These are phyloP conservation scores for Vidua macroura DNA, from an alignment of 2,113 vertebrate species.

Conservation along the genomic window DNA sequence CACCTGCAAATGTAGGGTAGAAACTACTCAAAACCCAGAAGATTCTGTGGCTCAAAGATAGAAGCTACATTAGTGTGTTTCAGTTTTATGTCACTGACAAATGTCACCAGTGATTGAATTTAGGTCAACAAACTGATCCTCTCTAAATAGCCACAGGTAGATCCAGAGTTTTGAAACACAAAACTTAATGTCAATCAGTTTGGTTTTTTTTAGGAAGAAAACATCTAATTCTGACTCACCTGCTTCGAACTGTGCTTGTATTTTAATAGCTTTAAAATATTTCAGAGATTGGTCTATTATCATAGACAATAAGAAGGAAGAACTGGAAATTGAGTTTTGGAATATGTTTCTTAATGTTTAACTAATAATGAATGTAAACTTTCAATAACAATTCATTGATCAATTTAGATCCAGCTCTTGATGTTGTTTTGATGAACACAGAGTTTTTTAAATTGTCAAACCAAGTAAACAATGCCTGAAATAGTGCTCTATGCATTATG, in stretches of 20 bases:
- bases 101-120: neutral
- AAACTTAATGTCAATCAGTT: neutral
- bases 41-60: neutral
- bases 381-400: neutral
- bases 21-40: neutral
- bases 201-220: neutral
- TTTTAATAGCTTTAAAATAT: neutral
- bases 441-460: neutral
- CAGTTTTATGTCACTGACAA: neutral
- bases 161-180: neutral
- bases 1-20: neutral
- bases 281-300: neutral
- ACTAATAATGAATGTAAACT: neutral
- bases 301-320: neutral
- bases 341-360: neutral
- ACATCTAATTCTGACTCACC: neutral
- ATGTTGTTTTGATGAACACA: neutral
- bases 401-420: neutral
- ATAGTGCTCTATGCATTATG: neutral
- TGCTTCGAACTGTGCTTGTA: neutral
- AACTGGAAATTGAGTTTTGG: neutral
- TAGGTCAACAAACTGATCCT: neutral
- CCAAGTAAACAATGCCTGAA: neutral
- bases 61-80: neutral
- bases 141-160: neutral